Conservation (phyloP, 2,113 vertebrate species). For the Parus major region DNA sequence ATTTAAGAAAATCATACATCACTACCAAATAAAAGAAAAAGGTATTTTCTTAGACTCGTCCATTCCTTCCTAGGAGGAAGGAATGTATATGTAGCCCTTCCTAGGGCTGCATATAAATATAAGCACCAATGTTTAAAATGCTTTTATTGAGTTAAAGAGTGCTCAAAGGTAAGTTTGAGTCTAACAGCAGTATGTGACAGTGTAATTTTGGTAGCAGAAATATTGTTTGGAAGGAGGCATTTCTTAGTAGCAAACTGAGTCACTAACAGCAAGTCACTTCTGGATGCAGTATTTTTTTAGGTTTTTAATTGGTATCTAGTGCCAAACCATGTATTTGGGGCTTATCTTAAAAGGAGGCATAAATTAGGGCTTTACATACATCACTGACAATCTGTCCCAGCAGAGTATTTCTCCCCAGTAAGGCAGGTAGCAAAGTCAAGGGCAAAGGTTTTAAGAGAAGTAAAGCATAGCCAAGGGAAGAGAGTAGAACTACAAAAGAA, state of each 20-base stretch:
- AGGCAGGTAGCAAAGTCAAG: background rate
- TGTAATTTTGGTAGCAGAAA: background rate
- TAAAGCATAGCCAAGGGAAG: background rate
- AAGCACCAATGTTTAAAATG: background rate
- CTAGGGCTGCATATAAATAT: background rate
- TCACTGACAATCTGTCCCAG: background rate
- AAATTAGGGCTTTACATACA: background rate
- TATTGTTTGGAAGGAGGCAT: background rate
- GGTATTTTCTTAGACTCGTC: background rate
- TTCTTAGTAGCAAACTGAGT: background rate
- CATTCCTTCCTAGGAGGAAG: background rate
- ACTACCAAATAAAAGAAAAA: background rate
- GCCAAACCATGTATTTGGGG: background rate
- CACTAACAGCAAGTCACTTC: background rate
- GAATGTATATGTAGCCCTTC: too few relatives aligned
- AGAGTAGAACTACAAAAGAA: background rate
- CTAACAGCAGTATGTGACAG: background rate
- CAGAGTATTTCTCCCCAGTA: background rate
- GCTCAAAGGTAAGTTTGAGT: background rate
- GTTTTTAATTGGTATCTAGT: background rate
- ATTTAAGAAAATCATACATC: background rate
- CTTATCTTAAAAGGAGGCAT: background rate
- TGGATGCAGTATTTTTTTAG: background rate
- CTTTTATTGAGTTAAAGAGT: background rate
- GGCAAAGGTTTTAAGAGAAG: slow-evolving; percentile 2